Evolutionary conservation across 2,888 invertebrate genomes (phyloP).

Genomic region (Lasioglossum lativentre): DNA sequence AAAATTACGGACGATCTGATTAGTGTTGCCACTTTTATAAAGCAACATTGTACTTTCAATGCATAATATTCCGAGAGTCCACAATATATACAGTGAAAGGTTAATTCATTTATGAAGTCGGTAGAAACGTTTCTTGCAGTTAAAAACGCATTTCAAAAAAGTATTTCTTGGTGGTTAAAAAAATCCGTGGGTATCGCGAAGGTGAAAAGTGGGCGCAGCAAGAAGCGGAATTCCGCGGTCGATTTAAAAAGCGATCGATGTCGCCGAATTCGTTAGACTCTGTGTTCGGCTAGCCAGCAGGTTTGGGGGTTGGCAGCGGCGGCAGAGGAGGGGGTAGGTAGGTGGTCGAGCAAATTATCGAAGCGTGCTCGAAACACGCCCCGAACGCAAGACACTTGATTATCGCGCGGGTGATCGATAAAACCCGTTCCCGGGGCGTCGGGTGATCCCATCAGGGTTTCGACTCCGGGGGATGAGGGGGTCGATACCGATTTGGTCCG

Average conservation of each 20-base stretch:
- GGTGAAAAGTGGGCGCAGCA: background rate
- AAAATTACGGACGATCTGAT: too few species aligned
- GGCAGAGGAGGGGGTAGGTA: background rate
- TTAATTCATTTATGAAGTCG: too few species aligned
- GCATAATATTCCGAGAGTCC: too few species aligned
- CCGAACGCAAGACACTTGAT: slow-evolving; percentile 18
- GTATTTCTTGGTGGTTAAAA: background rate
- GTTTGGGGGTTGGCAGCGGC: background rate
- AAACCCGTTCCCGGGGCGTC: background rate
- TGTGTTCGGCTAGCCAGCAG: background rate
- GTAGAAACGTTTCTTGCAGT: too few species aligned
- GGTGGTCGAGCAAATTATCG: slow-evolving; percentile 3
- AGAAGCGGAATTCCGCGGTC: background rate
- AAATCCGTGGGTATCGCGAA: too few species aligned
- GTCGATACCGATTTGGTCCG: slow-evolving; percentile 36
- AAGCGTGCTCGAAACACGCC: slow-evolving; percentile 6
- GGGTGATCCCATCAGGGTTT: slow-evolving; percentile 4
- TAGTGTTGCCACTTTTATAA: too few species aligned
- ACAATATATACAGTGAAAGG: too few species aligned
- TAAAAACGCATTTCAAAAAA: too few species aligned
- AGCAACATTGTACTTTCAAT: too few species aligned
- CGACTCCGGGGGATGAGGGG: background rate
- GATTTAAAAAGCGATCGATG: slow-evolving; percentile 11
- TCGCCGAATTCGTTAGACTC: background rate
- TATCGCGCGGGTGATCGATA: slow-evolving; percentile 26